A percentile compares a stretch with the other conserved stretches of the same genome.
phyloP scores from a whole-genome alignment of 2,113 vertebrate species.

The Syngnathus floridae region DNA sequence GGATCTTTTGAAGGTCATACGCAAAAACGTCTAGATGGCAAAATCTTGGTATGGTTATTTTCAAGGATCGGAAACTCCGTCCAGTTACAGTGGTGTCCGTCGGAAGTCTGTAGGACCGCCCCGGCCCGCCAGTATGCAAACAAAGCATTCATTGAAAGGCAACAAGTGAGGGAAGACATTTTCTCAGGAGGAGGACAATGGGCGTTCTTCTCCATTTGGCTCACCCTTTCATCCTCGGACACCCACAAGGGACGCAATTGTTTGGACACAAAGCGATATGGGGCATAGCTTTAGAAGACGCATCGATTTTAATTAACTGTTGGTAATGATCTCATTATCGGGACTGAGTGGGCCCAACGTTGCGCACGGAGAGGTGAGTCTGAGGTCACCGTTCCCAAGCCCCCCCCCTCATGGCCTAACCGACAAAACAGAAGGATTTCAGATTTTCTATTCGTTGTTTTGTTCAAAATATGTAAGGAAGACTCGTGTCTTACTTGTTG shows the following conservation, averaged over 20 bases:
- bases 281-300: conserved; percentile 66
- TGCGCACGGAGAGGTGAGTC: conserved; percentile 56
- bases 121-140: conserved; percentile 19
- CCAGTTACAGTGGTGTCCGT: conserved; percentile 26
- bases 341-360: conserved; percentile 44
- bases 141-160: conserved; percentile 71
- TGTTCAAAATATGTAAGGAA: conserved; percentile 42
- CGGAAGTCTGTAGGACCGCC: conserved; percentile 39
- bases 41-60: too few relatives aligned
- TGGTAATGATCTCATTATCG: conserved; percentile 78
- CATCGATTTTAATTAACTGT: conserved; percentile 75
- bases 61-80: conserved; percentile 1
- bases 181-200: conserved; percentile 72
- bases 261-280: conserved; percentile 66
- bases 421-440: conserved; percentile 52
- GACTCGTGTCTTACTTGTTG: conserved; percentile 52
- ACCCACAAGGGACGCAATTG: conserved; percentile 71
- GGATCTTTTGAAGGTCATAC: conserved; percentile 16
- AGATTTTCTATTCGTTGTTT: conserved; percentile 49
- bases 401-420: conserved; percentile 26
- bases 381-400: conserved; percentile 60
- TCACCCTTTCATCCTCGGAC: conserved; percentile 64
- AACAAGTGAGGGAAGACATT: conserved; percentile 64
- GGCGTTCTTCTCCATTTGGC: conserved; percentile 63
- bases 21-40: neutral